Evolutionary conservation across 2,888 invertebrate species (phyloP).

Genomic region (Sympetrum striolatum): DNA sequence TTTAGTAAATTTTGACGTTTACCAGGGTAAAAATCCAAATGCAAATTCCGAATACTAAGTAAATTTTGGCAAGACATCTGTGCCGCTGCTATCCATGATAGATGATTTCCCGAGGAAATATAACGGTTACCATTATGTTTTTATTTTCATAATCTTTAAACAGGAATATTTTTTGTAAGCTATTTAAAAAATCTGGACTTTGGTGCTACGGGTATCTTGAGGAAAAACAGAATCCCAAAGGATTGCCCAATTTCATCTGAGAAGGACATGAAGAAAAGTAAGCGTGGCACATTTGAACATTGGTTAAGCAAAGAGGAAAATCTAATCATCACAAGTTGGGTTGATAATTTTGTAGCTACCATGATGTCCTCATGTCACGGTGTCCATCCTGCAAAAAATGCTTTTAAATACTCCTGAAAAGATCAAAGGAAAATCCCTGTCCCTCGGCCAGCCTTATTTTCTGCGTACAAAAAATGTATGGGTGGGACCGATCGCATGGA

Average conservation of each 20-base stretch:
- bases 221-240: slow-evolving; percentile 48
- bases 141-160: slow-evolving; percentile 53
- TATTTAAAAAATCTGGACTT: slow-evolving; percentile 49
- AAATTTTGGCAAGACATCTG: slow-evolving; percentile 48
- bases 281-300: slow-evolving; percentile 44
- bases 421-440: no score
- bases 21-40: slow-evolving; percentile 51
- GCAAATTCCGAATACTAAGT: slow-evolving; percentile 29
- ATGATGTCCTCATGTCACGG: neutral
- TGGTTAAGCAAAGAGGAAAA: slow-evolving; percentile 45
- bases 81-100: slow-evolving; percentile 46
- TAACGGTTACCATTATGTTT: slow-evolving; percentile 49
- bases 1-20: slow-evolving; percentile 54
- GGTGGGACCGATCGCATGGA: no score
- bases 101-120: slow-evolving; percentile 48
- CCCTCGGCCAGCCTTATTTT: no score
- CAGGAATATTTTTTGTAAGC: slow-evolving; percentile 50
- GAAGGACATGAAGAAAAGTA: slow-evolving; percentile 45
- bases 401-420: no score
- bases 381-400: neutral
- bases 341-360: neutral
- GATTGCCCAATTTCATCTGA: slow-evolving; percentile 45
- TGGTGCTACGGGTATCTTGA: slow-evolving; percentile 51
- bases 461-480: no score
- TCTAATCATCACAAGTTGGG: neutral